Conservation (phyloP, 2,113 vertebrate genomes). For the Galemys pyrenaicus region DNA sequence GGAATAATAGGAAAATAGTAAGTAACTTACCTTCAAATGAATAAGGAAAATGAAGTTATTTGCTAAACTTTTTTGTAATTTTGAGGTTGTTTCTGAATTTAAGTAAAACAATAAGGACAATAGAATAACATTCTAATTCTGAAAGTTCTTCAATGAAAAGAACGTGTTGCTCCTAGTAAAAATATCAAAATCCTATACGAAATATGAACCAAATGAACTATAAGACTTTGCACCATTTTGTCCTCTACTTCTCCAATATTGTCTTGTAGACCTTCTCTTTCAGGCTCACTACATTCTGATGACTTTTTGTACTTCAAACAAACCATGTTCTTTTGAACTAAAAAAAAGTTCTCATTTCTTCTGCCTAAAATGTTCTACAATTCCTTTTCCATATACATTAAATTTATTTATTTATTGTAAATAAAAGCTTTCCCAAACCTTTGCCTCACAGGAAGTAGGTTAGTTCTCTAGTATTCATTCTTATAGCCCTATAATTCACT, state of each 20-base stretch:
- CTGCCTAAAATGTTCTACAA: neutral
- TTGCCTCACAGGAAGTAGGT: neutral
- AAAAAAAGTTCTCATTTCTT: neutral
- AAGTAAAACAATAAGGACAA: neutral
- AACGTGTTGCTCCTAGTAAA: neutral
- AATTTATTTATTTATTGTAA: neutral
- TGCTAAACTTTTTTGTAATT: neutral
- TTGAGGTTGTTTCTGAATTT: neutral
- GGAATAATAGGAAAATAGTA: neutral
- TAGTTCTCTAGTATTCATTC: neutral
- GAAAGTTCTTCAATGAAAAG: neutral
- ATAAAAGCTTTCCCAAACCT: neutral
- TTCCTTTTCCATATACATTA: neutral
- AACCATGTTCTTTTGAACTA: neutral
- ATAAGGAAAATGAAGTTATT: neutral
- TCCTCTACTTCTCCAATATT: neutral
- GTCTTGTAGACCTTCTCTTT: neutral
- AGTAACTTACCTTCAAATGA: neutral
- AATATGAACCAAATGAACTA: neutral
- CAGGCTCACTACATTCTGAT: neutral
- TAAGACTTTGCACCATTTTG: neutral
- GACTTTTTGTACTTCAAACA: neutral
- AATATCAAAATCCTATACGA: neutral
- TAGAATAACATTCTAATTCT: neutral
- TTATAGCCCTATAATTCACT: neutral